Evolutionary conservation across 2,797 vertebrate genomes (phyloP).

Genomic region (Champsocephalus esox): DNA sequence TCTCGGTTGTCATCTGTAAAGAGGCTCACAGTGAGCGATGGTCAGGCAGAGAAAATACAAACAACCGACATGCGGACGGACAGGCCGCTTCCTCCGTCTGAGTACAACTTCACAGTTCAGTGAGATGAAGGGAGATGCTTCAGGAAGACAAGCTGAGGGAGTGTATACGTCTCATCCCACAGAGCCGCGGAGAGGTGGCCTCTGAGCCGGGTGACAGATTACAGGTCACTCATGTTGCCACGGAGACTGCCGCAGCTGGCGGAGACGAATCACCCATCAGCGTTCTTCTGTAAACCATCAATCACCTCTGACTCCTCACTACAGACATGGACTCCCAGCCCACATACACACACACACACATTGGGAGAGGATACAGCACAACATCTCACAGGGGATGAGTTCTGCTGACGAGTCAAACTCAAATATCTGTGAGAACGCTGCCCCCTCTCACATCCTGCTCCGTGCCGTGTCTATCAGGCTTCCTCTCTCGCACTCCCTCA

Average conservation of each 20-base stretch:
- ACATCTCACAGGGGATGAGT: constrained; percentile 62
- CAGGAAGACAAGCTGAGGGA: constrained; percentile 47
- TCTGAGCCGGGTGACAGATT: constrained; percentile 82
- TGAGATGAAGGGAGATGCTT: constrained; percentile 64
- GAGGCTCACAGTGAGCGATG: constrained; percentile 28
- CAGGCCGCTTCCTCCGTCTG: constrained; percentile 15
- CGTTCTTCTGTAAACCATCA: constrained; percentile 84
- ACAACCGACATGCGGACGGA: constrained; percentile 26
- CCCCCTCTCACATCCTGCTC: constrained; percentile 38
- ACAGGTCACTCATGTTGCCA: constrained; percentile 81
- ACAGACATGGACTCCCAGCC: constrained; percentile 48
- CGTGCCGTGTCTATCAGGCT: constrained; percentile 29
- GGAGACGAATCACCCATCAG: constrained; percentile 85
- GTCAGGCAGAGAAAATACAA: constrained; percentile 49
- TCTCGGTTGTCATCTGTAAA: constrained; percentile 39
- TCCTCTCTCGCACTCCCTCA: constrained; percentile 42
- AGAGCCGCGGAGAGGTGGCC: constrained; percentile 66
- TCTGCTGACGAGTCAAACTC: constrained; percentile 77
- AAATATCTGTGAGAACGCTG: constrained; percentile 40
- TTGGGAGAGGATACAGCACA: constrained; percentile 44
- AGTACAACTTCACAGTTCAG: constrained; percentile 63
- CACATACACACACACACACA: constrained; percentile 26
- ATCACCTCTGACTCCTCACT: constrained; percentile 78
- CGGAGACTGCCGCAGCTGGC: constrained; percentile 72
- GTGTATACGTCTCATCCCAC: constrained; percentile 65